Conservation (phyloP, 1,140 invertebrate genomes). For the Philotrypesis tridentata region DNA sequence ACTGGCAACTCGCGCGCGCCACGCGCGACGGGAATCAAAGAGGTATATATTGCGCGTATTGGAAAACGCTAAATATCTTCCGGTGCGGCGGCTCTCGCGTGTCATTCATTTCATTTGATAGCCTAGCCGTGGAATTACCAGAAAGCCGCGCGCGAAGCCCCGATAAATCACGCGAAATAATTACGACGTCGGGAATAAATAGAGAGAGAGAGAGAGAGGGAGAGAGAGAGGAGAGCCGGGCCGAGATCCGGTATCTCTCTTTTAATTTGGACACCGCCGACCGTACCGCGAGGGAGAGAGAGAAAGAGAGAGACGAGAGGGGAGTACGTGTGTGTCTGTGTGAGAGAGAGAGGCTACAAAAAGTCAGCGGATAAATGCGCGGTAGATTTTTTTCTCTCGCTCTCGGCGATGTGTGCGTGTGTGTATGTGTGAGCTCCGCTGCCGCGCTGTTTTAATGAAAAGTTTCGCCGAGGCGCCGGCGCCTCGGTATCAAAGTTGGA, state of each 20-base stretch:
- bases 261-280: conserved; percentile 22
- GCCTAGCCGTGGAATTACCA: conserved; percentile 35
- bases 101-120: conserved; percentile 67
- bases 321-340: too few species aligned
- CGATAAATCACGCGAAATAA: conserved; percentile 56
- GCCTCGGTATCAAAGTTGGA: conserved; percentile 33
- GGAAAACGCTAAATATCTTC: conserved; percentile 69
- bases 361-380: neutral
- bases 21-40: neutral
- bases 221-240: neutral
- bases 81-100: conserved; percentile 55
- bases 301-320: too few species aligned
- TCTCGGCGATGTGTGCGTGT: neutral
- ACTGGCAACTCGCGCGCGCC: conserved; percentile 17
- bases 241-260: neutral
- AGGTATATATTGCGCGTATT: conserved; percentile 53
- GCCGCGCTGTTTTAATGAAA: conserved; percentile 40
- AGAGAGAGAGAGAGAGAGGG: conserved; percentile 1
- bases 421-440: neutral
- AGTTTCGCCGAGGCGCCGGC: conserved; percentile 14
- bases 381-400: conserved; percentile 22
- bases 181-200: conserved; percentile 51
- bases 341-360: neutral
- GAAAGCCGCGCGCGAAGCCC: conserved; percentile 22
- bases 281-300: neutral